Evolutionary conservation across 2,113 vertebrate species (phyloP).

Genomic region (Ondatra zibethicus): DNA sequence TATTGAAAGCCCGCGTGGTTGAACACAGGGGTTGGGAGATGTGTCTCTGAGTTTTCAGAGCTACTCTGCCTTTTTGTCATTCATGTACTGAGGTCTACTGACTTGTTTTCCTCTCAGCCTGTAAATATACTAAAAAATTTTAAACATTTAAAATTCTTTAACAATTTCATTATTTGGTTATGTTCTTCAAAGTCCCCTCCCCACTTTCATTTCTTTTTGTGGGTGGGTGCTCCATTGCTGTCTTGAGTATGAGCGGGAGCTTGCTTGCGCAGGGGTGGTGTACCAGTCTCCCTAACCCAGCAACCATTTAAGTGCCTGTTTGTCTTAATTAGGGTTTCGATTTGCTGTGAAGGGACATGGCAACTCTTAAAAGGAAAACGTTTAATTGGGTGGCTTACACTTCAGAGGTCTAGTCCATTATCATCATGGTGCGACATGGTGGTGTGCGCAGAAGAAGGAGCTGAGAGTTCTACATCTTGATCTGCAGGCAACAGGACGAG

Average conservation of each 20-base stretch:
- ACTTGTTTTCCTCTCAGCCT: not conserved
- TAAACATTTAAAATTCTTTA: not conserved
- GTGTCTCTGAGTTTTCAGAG: not conserved
- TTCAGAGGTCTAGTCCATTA: not conserved
- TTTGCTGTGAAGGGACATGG: not conserved
- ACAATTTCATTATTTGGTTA: not conserved
- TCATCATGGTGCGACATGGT: not conserved
- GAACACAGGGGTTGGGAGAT: not conserved
- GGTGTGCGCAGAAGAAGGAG: not conserved
- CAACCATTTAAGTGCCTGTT: not conserved
- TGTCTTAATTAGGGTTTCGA: not conserved
- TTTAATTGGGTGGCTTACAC: not conserved
- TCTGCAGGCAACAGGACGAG: not conserved
- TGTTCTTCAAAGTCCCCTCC: not conserved
- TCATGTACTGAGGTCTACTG: not conserved
- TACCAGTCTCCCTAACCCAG: not conserved
- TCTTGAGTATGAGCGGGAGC: not conserved
- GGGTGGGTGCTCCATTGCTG: not conserved
- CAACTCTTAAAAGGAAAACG: not conserved
- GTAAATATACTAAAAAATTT: not conserved
- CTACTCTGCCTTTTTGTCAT: not conserved
- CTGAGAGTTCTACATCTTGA: not conserved
- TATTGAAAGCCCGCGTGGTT: not conserved
- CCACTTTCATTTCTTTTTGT: not conserved
- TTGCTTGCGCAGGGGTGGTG: not conserved